Conservation (phyloP, 2,113 vertebrate species). For the Epinephelus fuscoguttatus region DNA sequence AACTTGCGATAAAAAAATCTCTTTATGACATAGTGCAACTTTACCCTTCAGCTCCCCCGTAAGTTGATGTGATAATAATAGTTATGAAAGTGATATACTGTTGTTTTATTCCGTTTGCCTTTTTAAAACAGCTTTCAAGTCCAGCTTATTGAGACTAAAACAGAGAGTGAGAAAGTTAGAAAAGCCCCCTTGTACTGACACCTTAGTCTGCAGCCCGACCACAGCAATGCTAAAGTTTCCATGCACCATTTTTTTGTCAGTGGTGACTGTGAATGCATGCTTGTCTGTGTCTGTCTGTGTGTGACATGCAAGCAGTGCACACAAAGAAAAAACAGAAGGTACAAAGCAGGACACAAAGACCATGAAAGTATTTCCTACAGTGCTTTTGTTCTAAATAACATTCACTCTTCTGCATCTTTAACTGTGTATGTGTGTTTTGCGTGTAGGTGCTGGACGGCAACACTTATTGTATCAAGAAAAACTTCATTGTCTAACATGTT, state of each 20-base stretch:
- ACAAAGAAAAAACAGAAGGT: neutral
- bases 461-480: neutral
- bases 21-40: neutral
- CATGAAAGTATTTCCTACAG: neutral
- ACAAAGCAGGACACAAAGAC: neutral
- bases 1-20: neutral
- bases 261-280: neutral
- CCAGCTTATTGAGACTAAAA: neutral
- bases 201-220: conserved; percentile 15
- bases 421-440: neutral
- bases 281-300: neutral
- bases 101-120: neutral
- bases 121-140: rapidly evolving
- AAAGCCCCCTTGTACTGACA: neutral
- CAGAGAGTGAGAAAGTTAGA: neutral
- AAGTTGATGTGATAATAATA: neutral
- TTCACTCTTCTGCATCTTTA: neutral
- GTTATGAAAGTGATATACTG: no score
- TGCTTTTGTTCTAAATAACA: neutral
- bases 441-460: neutral
- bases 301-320: neutral
- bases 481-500: neutral
- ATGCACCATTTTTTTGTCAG: conserved; percentile 1
- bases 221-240: conserved; percentile 48
- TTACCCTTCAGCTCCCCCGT: no score